Percentiles rank a stretch among this genome's conserved stretches.
Evolutionary conservation across 2,113 vertebrate genomes (phyloP).

Genomic region (Danionella cerebrum): DNA sequence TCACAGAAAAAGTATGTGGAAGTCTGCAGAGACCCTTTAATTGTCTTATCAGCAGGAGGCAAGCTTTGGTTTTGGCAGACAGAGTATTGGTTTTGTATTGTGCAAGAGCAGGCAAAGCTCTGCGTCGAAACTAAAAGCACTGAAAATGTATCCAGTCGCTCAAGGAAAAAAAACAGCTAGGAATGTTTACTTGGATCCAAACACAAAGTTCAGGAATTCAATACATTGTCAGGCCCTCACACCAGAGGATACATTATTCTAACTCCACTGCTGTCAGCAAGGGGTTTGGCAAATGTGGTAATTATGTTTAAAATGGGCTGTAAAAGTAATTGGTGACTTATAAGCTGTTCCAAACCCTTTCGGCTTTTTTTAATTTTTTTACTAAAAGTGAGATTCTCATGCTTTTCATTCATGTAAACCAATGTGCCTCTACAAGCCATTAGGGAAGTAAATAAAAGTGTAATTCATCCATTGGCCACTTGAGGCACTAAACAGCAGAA

Average conservation of each 20-base stretch:
- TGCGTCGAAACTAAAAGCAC: neutral
- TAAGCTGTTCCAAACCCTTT: neutral
- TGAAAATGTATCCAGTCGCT: neutral
- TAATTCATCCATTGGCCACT: no score
- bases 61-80: slow-evolving; percentile 27
- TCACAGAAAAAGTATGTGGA: neutral
- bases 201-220: no score
- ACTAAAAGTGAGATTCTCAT: no score
- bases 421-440: no score
- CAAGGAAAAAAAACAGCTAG: neutral
- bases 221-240: neutral
- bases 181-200: neutral
- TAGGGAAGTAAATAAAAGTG: no score
- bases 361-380: no score
- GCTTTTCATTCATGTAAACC: no score
- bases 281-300: neutral
- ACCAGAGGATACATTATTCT: neutral
- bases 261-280: neutral
- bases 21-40: neutral
- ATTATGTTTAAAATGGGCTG: neutral
- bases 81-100: slow-evolving; percentile 3
- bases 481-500: no score
- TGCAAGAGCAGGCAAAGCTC: neutral
- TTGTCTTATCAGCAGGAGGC: slow-evolving; percentile 28
- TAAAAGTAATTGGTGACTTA: neutral